Conservation (phyloP, 2,797 vertebrate genomes). For the Alosa sapidissima region DNA sequence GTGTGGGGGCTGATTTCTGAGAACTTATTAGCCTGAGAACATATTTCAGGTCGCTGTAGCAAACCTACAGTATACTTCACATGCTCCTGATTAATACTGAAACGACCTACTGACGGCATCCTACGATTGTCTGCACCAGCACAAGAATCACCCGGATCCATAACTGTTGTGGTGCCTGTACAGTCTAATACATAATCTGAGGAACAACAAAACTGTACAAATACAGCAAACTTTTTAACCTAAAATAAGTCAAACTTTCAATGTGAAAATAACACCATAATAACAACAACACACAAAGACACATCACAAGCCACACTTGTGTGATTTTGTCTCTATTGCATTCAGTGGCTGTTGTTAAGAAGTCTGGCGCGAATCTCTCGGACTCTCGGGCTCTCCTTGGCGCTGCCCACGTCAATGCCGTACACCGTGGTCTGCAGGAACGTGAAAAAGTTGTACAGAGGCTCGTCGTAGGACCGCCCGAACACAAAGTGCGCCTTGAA, state of each 20-base stretch:
- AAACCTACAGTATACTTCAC: neutral
- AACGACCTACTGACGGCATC: neutral
- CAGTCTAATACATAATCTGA: neutral
- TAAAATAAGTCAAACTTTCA: neutral
- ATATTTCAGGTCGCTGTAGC: neutral
- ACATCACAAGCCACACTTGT: neutral
- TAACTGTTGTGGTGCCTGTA: neutral
- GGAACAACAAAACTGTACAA: neutral
- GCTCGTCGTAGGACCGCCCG: neutral
- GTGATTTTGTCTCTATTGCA: neutral
- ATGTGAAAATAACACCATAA: neutral
- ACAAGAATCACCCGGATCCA: neutral
- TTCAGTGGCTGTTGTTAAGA: neutral
- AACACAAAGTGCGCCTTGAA: constrained; percentile 11
- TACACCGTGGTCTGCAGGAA: constrained; percentile 13
- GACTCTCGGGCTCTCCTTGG: constrained; percentile 1
- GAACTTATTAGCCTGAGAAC: neutral
- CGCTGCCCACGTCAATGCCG: neutral
- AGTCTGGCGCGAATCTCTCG: neutral
- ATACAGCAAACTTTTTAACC: neutral
- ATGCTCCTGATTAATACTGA: neutral
- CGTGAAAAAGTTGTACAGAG: neutral
- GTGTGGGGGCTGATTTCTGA: neutral
- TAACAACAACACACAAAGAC: neutral
- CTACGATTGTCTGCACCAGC: neutral